A percentile compares a stretch with the other conserved stretches of the same genome.
phyloP scores from a whole-genome alignment of 2,113 vertebrate species.

The Colinus virginianus region DNA sequence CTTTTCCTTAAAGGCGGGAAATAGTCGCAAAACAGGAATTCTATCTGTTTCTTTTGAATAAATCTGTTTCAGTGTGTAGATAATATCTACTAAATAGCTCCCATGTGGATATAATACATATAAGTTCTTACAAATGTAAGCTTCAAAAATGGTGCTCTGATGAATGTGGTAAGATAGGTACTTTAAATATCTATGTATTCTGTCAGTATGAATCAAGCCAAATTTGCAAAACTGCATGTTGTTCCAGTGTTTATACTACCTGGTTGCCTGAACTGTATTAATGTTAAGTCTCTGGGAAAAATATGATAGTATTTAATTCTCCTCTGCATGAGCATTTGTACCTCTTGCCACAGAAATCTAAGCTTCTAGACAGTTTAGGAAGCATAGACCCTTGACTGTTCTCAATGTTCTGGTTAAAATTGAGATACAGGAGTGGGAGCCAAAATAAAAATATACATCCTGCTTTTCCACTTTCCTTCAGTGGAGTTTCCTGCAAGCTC shows the following conservation, averaged over 20 bases:
- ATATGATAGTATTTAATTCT: not conserved
- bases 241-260: not conserved
- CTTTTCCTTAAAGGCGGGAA: not conserved
- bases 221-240: not conserved
- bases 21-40: not conserved
- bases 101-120: not conserved
- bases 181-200: not conserved
- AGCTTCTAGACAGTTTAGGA: not conserved
- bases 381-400: not conserved
- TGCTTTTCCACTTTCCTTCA: not conserved
- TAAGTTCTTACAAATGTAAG: not conserved
- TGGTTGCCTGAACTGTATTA: not conserved
- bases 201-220: not conserved
- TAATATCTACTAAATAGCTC: not conserved
- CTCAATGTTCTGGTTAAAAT: not conserved
- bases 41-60: not conserved
- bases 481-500: not conserved
- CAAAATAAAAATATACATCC: not conserved
- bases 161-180: not conserved
- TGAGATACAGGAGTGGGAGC: not conserved
- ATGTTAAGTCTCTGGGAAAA: not conserved
- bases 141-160: not conserved
- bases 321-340: not conserved
- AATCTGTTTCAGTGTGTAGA: not conserved
- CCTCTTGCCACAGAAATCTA: not conserved